A percentile compares a stretch with the other conserved stretches of the same genome.
phyloP scores from a whole-genome alignment of 2,113 vertebrate genomes.

The Axis porcinus region DNA sequence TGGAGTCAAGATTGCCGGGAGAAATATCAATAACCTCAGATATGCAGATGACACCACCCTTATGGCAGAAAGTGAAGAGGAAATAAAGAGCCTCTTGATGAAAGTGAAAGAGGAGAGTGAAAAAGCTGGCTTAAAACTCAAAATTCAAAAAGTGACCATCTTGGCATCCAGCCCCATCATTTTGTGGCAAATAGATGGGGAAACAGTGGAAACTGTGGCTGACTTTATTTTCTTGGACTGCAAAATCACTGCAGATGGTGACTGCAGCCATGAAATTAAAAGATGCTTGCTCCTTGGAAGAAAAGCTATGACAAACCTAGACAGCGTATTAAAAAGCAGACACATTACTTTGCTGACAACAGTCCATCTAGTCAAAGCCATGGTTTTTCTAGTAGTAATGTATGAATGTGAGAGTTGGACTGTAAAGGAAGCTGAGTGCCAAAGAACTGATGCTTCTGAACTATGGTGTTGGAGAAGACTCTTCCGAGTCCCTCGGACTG shows the following conservation, averaged over 20 bases:
- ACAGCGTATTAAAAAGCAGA: not conserved
- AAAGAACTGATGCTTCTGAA: not conserved
- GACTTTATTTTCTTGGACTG: accelerated
- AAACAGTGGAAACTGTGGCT: not conserved
- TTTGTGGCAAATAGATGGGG: not conserved
- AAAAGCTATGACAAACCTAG: not conserved
- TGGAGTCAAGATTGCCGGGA: accelerated
- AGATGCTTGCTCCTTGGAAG: accelerated
- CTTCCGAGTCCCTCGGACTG: accelerated
- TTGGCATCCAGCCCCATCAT: accelerated
- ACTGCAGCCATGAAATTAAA: not conserved
- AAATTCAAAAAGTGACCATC: accelerated
- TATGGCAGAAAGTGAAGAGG: not conserved
- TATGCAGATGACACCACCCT: not conserved
- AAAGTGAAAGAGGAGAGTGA: not conserved
- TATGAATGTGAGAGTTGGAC: not conserved
- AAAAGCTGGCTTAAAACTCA: not conserved
- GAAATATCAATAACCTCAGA: not conserved
- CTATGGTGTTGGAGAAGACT: not conserved
- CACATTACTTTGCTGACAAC: not conserved
- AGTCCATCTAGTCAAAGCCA: accelerated
- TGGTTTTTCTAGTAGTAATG: not conserved
- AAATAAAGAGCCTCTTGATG: not conserved
- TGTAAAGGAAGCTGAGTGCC: not conserved
- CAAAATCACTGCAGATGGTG: not conserved